Percentiles rank a stretch among this genome's conserved stretches.
Conservation (phyloP, 2,113 vertebrate species). For the Pycnonotus jocosus region DNA sequence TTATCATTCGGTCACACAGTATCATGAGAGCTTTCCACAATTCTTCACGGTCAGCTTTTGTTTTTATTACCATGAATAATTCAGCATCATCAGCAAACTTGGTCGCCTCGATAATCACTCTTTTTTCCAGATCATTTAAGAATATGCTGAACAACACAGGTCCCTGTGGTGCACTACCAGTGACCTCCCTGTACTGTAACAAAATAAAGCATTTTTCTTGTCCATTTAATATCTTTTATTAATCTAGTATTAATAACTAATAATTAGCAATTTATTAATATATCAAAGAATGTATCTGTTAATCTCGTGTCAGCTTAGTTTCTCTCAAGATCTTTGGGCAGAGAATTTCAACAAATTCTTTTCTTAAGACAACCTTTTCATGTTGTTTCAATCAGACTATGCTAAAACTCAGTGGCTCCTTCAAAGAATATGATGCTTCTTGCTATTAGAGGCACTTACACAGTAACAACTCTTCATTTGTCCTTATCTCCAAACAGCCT, state of each 20-base stretch:
- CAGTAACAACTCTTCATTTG: neutral
- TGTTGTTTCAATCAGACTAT: neutral
- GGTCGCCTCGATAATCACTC: constrained; percentile 12
- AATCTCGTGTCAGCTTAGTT: neutral
- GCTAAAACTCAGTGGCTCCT: neutral
- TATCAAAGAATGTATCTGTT: neutral
- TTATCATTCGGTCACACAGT: constrained; percentile 41
- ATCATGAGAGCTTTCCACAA: constrained; percentile 39
- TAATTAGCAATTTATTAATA: neutral
- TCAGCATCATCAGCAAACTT: constrained; percentile 56
- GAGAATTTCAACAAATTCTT: neutral
- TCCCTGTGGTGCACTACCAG: neutral
- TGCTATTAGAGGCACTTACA: neutral
- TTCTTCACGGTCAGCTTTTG: constrained; percentile 47
- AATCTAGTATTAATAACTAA: neutral
- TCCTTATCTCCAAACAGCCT: neutral
- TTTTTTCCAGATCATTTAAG: constrained; percentile 55
- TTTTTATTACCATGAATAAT: constrained; percentile 62
- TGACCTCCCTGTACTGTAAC: neutral
- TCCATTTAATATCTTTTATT: neutral
- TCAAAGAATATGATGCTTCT: neutral
- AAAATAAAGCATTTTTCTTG: neutral
- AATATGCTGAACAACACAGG: constrained; percentile 36
- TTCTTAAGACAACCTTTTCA: neutral
- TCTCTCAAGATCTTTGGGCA: neutral